Evolutionary conservation across 2,797 vertebrate genomes (phyloP), one percentile per base, ranked within the genome.

Genomic region (Coregonus sp.): DNA sequence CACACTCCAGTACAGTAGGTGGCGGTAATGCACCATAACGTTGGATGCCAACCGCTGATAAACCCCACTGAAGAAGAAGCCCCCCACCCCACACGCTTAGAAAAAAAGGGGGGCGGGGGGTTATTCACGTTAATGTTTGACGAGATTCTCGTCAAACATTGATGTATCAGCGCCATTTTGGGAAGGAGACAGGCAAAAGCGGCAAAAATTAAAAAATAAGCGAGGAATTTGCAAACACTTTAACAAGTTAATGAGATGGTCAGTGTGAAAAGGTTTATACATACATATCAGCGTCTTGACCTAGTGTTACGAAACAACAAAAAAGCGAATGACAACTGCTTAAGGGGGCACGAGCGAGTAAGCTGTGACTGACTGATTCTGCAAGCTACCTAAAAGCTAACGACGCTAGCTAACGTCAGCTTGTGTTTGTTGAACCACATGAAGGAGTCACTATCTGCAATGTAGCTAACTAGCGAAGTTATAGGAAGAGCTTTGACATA

Each of bases 111-210:
- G 16, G 16, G 5, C 31, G 16, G 16, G 40, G 40, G 40, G 40
- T 3, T n/a, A 6, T n/a, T 56, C 52, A 16, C 52, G 18, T n/a
- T n/a, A 25, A 25, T 25, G 52, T 4, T 50, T 1, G 5, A 52
- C 70, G 70, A 52, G 70, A 71, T 71, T 31, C 70, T 71, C 47
- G 70, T 4, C 20, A 71, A 51, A 50, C 47, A 71, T 51, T 52
- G 70, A 20, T 65, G 61, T 65, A 50, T 20, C 50, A 29, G 70
- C 70, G 70, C 72, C 72, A 73, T 73, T 73, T 73, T 73, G 70
- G 52, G 70, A 73, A 73, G 52, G 72, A 73, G 72, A 33, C 56
- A 35, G 72, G 29, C 72, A 73, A 73, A 73, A 73, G 72, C 72
- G 72, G 72, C 72, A 73, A 73, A 73, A 37, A 31, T 59, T 73